These are phyloP conservation scores for Melinopterus prodromus DNA, from an alignment of 2,888 invertebrate species.

Conservation along the genomic window DNA sequence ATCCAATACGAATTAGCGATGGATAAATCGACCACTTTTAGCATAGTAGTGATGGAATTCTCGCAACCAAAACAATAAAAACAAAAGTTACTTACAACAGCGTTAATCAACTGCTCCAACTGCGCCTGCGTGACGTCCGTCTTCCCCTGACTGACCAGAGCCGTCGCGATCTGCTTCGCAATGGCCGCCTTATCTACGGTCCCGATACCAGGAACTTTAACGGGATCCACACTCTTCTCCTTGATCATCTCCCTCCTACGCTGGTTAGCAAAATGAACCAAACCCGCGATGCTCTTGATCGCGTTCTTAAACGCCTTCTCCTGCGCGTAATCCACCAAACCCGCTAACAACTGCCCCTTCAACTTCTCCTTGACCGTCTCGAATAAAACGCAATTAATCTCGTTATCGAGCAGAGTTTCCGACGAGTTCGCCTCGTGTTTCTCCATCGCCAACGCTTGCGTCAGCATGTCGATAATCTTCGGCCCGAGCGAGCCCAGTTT, in stretches of 20 bases:
- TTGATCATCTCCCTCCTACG: slow-evolving; percentile 58
- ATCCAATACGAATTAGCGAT: background rate
- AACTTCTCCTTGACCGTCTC: slow-evolving; percentile 89
- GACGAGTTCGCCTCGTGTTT: slow-evolving; percentile 79
- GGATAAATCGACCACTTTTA: background rate
- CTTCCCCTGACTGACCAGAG: slow-evolving; percentile 80
- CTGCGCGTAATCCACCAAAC: slow-evolving; percentile 67
- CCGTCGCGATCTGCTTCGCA: slow-evolving; percentile 82
- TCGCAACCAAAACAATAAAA: slow-evolving; percentile 47
- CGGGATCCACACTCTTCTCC: slow-evolving; percentile 57
- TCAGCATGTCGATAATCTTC: slow-evolving; percentile 78
- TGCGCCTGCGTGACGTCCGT: slow-evolving; percentile 83
- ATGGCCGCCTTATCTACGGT: slow-evolving; percentile 81
- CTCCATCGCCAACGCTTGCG: slow-evolving; percentile 80
- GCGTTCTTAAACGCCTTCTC: slow-evolving; percentile 77
- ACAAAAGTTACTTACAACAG: slow-evolving; percentile 67
- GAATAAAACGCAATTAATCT: slow-evolving; percentile 77
- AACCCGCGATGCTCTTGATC: slow-evolving; percentile 77
- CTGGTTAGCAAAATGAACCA: slow-evolving; percentile 72
- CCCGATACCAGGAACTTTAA: slow-evolving; percentile 74
- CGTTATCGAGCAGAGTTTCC: slow-evolving; percentile 76
- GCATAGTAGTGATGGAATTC: slow-evolving; percentile 46
- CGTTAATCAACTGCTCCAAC: slow-evolving; percentile 79
- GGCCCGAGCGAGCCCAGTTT: slow-evolving; percentile 87
- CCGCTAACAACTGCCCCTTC: slow-evolving; percentile 77